Percentiles rank a stretch among this genome's conserved stretches.
Conservation (phyloP, 2,888 invertebrate species). For the Aphodius granarius region DNA sequence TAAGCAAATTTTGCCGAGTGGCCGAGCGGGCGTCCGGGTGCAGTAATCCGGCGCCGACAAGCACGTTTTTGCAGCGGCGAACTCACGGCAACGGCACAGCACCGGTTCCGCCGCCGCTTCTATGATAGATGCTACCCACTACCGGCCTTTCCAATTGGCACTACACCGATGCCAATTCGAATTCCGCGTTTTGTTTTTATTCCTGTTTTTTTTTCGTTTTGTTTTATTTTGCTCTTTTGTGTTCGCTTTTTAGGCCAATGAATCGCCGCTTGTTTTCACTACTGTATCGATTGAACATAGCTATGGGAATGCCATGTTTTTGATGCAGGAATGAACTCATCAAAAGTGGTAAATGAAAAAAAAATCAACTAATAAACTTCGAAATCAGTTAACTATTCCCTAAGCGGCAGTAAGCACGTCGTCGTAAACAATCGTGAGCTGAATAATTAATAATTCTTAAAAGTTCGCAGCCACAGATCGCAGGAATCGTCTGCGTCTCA, state of each 20-base stretch:
- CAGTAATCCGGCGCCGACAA: not conserved
- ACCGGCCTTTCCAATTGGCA: not conserved
- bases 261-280: not conserved
- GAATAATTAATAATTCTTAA: not conserved
- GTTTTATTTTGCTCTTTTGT: not conserved
- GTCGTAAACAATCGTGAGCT: not conserved
- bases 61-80: not conserved
- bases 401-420: not conserved
- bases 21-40: not conserved
- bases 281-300: not conserved
- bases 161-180: not conserved
- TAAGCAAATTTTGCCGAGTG: not conserved
- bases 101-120: no score
- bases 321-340: no score
- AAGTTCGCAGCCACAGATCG: not conserved
- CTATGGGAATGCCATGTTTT: no score
- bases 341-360: no score
- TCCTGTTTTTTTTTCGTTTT: not conserved
- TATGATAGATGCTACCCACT: not conserved
- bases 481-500: conserved; percentile 1
- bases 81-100: not conserved
- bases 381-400: not conserved
- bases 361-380: not conserved
- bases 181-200: not conserved
- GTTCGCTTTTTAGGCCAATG: no score